A percentile compares a stretch with the other conserved stretches of the same genome.
Conservation (phyloP, 2,113 vertebrate genomes). For the Corythoichthys intestinalis region DNA sequence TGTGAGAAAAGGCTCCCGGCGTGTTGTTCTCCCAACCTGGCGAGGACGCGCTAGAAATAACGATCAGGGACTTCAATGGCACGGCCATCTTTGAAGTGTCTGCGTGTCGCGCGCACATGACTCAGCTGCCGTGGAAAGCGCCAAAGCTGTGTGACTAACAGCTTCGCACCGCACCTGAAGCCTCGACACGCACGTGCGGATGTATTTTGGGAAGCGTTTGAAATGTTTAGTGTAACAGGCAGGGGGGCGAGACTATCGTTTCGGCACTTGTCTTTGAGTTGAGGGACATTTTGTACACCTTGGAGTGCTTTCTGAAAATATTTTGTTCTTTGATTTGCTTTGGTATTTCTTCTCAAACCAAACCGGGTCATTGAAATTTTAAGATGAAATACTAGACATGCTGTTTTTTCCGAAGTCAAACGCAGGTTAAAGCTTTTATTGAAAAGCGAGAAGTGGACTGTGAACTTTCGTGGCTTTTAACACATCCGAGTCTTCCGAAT, state of each 20-base stretch:
- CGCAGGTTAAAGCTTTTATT: constrained; percentile 28
- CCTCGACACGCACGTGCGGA: background rate
- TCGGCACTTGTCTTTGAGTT: too few species aligned
- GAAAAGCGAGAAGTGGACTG: constrained; percentile 11
- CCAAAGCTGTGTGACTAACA: constrained; percentile 54
- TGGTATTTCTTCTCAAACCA: too few species aligned
- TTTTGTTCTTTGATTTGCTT: too few species aligned
- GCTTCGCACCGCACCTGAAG: constrained; percentile 26
- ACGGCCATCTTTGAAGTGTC: constrained; percentile 50
- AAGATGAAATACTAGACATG: background rate
- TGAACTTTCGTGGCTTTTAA: constrained; percentile 25
- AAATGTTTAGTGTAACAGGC: too few species aligned
- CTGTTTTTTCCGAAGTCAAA: constrained; percentile 15
- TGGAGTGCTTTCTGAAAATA: too few species aligned
- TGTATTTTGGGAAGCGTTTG: background rate
- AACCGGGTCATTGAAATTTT: background rate
- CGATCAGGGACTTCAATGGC: constrained; percentile 38
- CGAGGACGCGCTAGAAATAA: constrained; percentile 40
- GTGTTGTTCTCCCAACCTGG: constrained; percentile 11
- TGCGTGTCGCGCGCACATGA: constrained; percentile 35
- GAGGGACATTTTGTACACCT: too few species aligned
- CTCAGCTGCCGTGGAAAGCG: constrained; percentile 44
- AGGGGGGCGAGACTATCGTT: too few species aligned
- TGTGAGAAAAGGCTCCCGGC: too few species aligned
- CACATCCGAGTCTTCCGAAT: constrained; percentile 6